Base-by-base conservation (phyloP, 2,888 invertebrate genomes). In the Lobophora halterata region DNA sequence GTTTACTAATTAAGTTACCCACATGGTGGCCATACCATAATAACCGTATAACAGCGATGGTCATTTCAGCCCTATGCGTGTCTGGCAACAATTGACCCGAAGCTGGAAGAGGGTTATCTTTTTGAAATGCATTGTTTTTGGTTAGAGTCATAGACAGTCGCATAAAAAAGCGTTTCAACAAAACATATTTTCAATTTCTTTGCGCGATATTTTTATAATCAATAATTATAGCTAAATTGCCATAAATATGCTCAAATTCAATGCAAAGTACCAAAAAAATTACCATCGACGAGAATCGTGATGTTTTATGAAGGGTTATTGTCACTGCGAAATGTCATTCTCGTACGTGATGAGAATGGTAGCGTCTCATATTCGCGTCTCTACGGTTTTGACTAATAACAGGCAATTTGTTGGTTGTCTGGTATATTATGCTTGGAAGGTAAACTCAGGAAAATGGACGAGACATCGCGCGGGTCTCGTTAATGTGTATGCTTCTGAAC, bases 1-100 rank as follows among this genome's bases (percentile, higher is more conserved):
- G 26, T 38, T 16, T 31, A 37, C 29, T 49, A 45, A 52, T 47
- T 49, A 46, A 36, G 25, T 41, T 19, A 32, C 42, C 46, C 45
- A 52, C 49, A 37, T 44, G 46, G 35, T 39, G 39, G 29, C 25
- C 45, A 40, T 45, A 47, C 25, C 45, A 40, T 45, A 47, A 46
- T 42, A 47, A 41, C 31, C 49, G 46, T 33, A 41, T 45, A 38
- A 27, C 28, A 26, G 37, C 20, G 32, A 32, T 39, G 45, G 39
- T 45, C 35, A 45, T 39, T 39, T 39, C 28, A 34, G 23, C 33
- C 37, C 39, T 46, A n/a, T n/a, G 52, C 47, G 49, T 43, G 49
- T 46, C 41, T 18, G 37, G 33, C 6, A 14, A 36, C 37, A 44
- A 49, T 49, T 52, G 52, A 46, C 52, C 49, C 34, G 30, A 20